Conservation (phyloP, 2,113 vertebrate species). For the Neolamprologus tretocephalus region DNA sequence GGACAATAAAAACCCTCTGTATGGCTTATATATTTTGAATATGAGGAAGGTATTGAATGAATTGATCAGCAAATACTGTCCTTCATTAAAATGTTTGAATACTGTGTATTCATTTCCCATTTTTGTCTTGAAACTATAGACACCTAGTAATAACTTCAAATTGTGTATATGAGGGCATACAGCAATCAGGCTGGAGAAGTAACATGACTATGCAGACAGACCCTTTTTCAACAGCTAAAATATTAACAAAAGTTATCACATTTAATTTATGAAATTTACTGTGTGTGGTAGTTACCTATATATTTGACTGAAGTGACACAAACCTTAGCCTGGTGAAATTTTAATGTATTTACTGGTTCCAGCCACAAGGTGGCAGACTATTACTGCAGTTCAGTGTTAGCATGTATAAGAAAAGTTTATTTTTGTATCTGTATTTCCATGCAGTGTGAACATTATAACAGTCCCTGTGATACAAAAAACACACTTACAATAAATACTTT, state of each 20-base stretch:
- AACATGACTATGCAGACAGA: neutral
- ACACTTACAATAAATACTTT: conserved; percentile 68
- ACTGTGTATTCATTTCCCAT: neutral
- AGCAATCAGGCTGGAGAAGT: neutral
- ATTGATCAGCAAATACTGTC: neutral
- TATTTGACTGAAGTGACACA: neutral
- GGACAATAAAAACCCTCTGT: neutral
- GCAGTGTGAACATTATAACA: neutral
- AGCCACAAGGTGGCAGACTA: conserved; percentile 1
- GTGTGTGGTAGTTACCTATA: neutral
- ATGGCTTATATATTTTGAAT: neutral
- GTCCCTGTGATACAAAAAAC: neutral
- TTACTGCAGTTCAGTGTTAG: neutral
- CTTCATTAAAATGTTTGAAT: neutral
- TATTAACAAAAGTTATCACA: neutral
- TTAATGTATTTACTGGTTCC: neutral
- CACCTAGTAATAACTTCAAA: neutral
- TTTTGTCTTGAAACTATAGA: neutral
- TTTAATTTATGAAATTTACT: neutral
- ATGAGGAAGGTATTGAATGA: neutral
- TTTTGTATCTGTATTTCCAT: neutral
- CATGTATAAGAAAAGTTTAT: neutral
- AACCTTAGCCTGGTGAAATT: neutral
- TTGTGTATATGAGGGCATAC: neutral
- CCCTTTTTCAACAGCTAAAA: neutral